Evolutionary conservation across 2,797 vertebrate species (phyloP).

Genomic region (Acanthis flammea): DNA sequence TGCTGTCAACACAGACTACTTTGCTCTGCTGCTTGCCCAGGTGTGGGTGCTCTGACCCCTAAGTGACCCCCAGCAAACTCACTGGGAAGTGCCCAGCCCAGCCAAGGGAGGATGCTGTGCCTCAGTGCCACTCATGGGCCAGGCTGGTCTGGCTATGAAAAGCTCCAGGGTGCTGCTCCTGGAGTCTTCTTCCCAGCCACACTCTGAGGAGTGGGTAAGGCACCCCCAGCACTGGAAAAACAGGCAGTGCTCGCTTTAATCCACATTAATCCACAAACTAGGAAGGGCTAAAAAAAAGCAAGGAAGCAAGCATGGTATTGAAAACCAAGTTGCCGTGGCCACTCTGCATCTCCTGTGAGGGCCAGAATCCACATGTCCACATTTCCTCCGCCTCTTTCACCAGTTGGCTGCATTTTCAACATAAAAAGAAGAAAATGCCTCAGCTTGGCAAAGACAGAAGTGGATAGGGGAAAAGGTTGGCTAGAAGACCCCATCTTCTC

Average conservation of each 20-base stretch:
- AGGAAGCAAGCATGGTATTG: neutral
- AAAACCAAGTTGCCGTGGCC: neutral
- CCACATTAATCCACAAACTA: neutral
- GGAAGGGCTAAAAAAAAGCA: neutral
- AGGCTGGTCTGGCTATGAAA: neutral
- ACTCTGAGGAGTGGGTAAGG: accelerated
- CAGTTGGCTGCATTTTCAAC: accelerated
- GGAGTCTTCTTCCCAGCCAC: neutral
- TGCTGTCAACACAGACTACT: neutral
- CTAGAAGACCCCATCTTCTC: neutral
- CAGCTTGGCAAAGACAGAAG: neutral
- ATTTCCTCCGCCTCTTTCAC: neutral
- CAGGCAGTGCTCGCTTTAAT: accelerated
- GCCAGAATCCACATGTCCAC: accelerated
- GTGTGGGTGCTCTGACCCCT: neutral
- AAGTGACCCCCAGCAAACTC: neutral
- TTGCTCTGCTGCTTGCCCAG: accelerated
- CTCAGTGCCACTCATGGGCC: neutral
- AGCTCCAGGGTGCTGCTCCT: neutral
- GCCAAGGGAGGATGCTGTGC: neutral
- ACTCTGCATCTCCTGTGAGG: neutral
- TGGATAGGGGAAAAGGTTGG: neutral
- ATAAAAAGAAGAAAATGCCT: neutral
- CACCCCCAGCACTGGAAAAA: neutral
- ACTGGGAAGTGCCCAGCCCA: neutral